Evolutionary conservation across 2,113 vertebrate species (phyloP).

Genomic region (Melanostigma gelatinosum): DNA sequence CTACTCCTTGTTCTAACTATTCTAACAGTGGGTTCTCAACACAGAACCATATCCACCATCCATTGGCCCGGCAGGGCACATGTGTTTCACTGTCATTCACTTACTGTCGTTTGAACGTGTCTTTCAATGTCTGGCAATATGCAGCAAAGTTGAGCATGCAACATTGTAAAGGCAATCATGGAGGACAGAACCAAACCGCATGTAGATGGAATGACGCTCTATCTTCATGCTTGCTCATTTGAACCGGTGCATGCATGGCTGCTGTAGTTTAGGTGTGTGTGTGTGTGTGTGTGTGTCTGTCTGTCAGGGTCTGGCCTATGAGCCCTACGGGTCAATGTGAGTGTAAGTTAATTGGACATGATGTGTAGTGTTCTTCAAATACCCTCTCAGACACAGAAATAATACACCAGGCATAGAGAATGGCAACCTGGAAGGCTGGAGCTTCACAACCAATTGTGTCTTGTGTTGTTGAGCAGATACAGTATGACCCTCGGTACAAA

Average conservation of each 20-base stretch:
- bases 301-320: slow-evolving; percentile 56
- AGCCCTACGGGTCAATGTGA: slow-evolving; percentile 65
- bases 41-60: neutral
- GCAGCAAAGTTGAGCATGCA: neutral
- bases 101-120: neutral
- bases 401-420: slow-evolving; percentile 59
- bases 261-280: slow-evolving; percentile 17
- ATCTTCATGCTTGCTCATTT: slow-evolving; percentile 15
- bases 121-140: neutral
- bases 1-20: neutral
- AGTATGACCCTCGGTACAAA: slow-evolving; percentile 34
- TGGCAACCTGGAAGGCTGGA: slow-evolving; percentile 18
- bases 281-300: slow-evolving; percentile 30
- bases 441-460: slow-evolving; percentile 46
- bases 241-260: slow-evolving; percentile 5
- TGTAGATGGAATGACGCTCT: neutral
- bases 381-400: slow-evolving; percentile 60
- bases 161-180: neutral
- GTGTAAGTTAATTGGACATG: slow-evolving; percentile 69
- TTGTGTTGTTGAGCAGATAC: slow-evolving; percentile 34
- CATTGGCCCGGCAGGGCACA: neutral
- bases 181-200: neutral
- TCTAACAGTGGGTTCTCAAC: neutral
- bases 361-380: slow-evolving; percentile 69
- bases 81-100: neutral